Evolutionary conservation across 2,113 vertebrate species (phyloP), one percentile per base, ranked within the genome.

Genomic region (Diphyllodes magnificus): DNA sequence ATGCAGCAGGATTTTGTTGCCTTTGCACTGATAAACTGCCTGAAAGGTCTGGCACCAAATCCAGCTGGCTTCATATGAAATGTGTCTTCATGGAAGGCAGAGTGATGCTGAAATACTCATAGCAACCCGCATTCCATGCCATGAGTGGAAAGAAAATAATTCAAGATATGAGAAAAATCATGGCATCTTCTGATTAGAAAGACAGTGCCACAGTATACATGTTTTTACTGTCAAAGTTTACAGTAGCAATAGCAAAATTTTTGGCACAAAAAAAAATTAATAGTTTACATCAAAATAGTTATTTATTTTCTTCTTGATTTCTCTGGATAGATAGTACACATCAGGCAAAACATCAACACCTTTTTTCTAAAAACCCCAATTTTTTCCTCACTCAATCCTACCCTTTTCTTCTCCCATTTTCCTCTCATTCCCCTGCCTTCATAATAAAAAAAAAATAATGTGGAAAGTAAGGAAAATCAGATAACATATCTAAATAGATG

Each of bases 321-420:
- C 4, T 90, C 53, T 56, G 8, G 42, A 59, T 24, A 73, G 12
- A 53, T 28, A 68, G 33, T 15, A 54, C 3, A 10, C 23, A 15
- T 42, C 21, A 85, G 45, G 15, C 8, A 82, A 87, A 94, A 33
- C 7, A 20, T 35, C 24, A 64, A 17, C 19, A 37, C 16, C 2
- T 63, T 66, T 80, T 77, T 39, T 8, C 4, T 6, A 4, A 10
- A 6, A 30, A 12, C 0, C 0, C 2, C 3, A 2, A 3, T 7
- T 49, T 49, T 79, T 84, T 54, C 25, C 25, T 91, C 64, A 49
- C 7, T 21, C 1, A 2, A 0, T 78, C 30, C 35, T 66, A 49
- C 23, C 3, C 11, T 89, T 80, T 91, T 78, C n/a, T 84, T 30
- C 1, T 9, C 11, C 28, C 10, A 39, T 77, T 66, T 83, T 6